Evolutionary conservation across 2,888 invertebrate genomes (phyloP).

Genomic region (Entomobrya proxima): DNA sequence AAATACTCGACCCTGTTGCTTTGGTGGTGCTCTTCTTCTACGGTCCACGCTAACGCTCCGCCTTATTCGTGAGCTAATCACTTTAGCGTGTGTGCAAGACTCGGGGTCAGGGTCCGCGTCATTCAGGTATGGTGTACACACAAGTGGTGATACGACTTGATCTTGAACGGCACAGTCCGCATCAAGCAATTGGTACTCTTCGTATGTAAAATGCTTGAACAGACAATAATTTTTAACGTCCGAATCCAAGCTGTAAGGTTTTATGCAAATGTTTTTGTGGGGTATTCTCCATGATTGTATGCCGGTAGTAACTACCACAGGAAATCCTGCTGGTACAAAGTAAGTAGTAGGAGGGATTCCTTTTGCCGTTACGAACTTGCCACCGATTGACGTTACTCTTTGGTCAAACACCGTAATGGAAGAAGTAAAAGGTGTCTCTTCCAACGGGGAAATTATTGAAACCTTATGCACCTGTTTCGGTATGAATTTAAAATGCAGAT

Average conservation of each 20-base stretch:
- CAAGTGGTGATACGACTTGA: not conserved
- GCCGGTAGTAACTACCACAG: constrained; percentile 42
- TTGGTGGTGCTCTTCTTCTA: not conserved
- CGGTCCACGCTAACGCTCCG: not conserved
- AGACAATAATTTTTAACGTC: constrained; percentile 11
- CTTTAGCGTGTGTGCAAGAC: not conserved
- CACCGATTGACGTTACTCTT: constrained; percentile 5
- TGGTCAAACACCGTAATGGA: constrained; percentile 20
- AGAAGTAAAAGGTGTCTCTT: not conserved
- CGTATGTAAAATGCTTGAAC: constrained; percentile 17
- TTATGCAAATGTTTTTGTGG: constrained; percentile 16
- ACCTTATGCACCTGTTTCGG: constrained; percentile 40
- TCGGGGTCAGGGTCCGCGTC: not conserved
- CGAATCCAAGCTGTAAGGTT: not conserved
- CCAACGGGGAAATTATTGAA: constrained; percentile 15
- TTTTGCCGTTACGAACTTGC: not conserved
- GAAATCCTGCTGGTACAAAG: constrained; percentile 29
- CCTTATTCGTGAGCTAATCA: not conserved
- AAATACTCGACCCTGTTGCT: constrained; percentile 14
- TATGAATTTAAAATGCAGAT: too few species aligned
- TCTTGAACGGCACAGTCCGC: not conserved
- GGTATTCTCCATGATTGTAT: constrained; percentile 44
- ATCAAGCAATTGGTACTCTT: constrained; percentile 31
- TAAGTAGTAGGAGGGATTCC: not conserved
- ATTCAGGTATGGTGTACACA: constrained; percentile 7